Evolutionary conservation across 2,113 vertebrate species (phyloP), one percentile per base, ranked within the genome.

Genomic region (Catagonus wagneri): DNA sequence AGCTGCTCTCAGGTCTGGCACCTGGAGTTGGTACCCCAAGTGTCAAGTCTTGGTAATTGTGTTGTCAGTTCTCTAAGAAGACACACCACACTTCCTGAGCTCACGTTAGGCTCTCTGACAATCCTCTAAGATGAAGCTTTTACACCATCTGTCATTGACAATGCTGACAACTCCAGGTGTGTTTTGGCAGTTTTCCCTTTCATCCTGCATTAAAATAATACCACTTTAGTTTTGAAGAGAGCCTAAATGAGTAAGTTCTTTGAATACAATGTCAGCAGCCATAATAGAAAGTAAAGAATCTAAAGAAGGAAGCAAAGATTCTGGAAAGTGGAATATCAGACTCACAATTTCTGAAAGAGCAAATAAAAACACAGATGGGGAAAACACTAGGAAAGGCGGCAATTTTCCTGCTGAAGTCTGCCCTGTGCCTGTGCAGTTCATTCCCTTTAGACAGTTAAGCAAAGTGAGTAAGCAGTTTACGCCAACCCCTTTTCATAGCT

Each of bases 161-260:
- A 32, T 19, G 72, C 23, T 60, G 63, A 85, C n/a, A 75, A 83
- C 9, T 58, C 65, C 5, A n/a, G 50, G 75, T 1, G 7, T 34
- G 39, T 32, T 66, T 75, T 65, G 36, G 68, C 34, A 34, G 72
- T 56, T 78, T 88, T 50, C 25, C 54, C 19, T 86, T 78, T 88
- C 20, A 91, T 32, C 15, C 7, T 11, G 80, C 54, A 89, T 65
- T 71, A 81, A 93, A 83, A 71, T 60, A 74, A 2, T 56, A 60
- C 74, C 68, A 56, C 32, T 90, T 56, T 81, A 60, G 39, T 95
- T 92, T 69, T 88, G 71, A 79, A 95, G 54, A 84, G 10, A 60
- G 56, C 12, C 20, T 39, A 65, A 83, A 17, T 25, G 54, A 66
- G 63, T 72, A 39, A 74, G 66, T 85, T 93, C 66, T 89, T 91